Conservation (phyloP, 2,113 vertebrate genomes). For the Chaenogobius annularis region DNA sequence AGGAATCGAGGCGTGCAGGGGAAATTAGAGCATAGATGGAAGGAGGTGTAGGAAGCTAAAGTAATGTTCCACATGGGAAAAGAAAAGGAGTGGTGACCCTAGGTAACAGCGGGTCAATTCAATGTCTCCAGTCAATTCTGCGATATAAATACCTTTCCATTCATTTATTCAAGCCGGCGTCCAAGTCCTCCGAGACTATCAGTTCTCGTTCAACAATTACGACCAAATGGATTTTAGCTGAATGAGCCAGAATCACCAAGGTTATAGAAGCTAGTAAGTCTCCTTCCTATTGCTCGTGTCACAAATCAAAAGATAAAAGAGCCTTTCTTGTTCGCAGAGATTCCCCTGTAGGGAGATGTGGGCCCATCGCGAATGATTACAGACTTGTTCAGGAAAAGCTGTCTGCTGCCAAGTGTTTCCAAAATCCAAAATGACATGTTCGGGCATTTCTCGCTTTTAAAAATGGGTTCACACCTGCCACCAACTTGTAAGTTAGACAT, state of each 20-base stretch:
- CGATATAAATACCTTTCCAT: constrained; percentile 46
- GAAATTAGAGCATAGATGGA: constrained; percentile 19
- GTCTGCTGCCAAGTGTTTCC: neutral
- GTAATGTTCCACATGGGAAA: constrained; percentile 48
- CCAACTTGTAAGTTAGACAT: constrained; percentile 21
- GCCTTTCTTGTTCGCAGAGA: constrained; percentile 13
- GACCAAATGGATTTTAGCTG: constrained; percentile 38
- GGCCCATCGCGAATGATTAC: constrained; percentile 27
- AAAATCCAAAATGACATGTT: constrained; percentile 37
- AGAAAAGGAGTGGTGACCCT: constrained; percentile 42
- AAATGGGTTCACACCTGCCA: constrained; percentile 27
- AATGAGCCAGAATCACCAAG: constrained; percentile 30
- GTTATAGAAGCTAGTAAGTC: constrained; percentile 26
- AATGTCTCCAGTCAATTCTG: constrained; percentile 47
- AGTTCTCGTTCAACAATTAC: constrained; percentile 45
- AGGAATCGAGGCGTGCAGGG: constrained; percentile 27
- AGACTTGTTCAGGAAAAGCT: constrained; percentile 15
- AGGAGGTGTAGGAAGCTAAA: constrained; percentile 6
- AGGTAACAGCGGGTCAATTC: constrained; percentile 57
- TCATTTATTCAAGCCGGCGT: constrained; percentile 44
- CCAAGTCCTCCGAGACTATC: constrained; percentile 43
- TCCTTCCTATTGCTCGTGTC: constrained; percentile 1
- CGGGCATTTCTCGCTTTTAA: constrained; percentile 14
- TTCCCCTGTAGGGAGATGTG: constrained; percentile 18
- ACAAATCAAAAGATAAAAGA: constrained; percentile 10